phyloP scores from a whole-genome alignment of 2,888 invertebrate genomes.

The Craniophora ligustri region DNA sequence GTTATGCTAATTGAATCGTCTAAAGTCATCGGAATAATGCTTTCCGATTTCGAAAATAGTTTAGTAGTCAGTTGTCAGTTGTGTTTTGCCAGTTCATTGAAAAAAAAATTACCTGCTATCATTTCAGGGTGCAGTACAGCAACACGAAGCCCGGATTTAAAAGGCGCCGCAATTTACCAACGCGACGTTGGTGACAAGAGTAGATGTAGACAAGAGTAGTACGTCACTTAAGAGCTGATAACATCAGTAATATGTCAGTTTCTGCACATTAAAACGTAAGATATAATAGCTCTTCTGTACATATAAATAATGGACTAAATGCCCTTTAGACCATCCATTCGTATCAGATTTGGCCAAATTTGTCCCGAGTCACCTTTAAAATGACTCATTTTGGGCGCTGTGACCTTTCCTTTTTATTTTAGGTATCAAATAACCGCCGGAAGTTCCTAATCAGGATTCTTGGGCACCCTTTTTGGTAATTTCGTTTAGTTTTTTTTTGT shows the following conservation, averaged over 20 bases:
- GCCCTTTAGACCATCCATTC: constrained; percentile 25
- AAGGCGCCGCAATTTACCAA: background rate
- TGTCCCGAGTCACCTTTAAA: constrained; percentile 68
- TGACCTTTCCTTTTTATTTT: constrained; percentile 82
- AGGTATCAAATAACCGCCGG: constrained; percentile 76
- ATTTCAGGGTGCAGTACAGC: too few relatives aligned
- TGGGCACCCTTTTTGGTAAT: constrained; percentile 73
- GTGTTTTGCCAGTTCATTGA: too few relatives aligned
- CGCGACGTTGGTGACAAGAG: background rate
- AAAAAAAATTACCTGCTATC: too few relatives aligned
- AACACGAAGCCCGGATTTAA: too few relatives aligned
- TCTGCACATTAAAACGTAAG: background rate
- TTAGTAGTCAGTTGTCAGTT: too few relatives aligned
- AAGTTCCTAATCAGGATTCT: constrained; percentile 83
- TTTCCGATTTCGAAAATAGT: too few relatives aligned
- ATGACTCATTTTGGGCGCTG: constrained; percentile 72
- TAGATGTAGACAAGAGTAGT: too few relatives aligned
- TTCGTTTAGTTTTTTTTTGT: constrained; percentile 51
- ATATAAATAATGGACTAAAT: constrained; percentile 9
- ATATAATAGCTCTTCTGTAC: constrained; percentile 4
- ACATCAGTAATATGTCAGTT: background rate
- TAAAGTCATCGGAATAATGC: too few relatives aligned
- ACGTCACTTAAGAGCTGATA: background rate
- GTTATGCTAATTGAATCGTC: too few relatives aligned
- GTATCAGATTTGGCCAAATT: constrained; percentile 31